Conservation (phyloP, 2,113 vertebrate species). For the Hemichromis elongatus region DNA sequence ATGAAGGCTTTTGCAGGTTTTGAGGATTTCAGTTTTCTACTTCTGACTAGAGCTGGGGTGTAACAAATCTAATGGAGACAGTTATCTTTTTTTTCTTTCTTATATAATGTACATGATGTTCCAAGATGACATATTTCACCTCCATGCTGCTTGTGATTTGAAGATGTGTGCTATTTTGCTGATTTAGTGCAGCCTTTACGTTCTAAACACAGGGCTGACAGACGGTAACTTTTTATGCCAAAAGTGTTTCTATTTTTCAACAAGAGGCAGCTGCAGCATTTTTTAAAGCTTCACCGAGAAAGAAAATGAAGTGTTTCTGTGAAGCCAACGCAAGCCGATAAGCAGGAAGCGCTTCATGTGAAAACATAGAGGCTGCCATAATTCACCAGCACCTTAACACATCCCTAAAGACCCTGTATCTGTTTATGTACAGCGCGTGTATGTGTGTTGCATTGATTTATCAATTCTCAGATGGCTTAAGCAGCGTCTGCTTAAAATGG, state of each 20-base stretch:
- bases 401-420: conserved; percentile 11
- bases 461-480: neutral
- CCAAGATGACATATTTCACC: neutral
- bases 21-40: neutral
- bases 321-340: conserved; percentile 17
- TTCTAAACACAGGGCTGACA: neutral
- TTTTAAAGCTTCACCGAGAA: neutral
- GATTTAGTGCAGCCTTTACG: neutral
- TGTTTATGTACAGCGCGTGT: neutral
- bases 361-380: conserved; percentile 42
- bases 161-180: neutral
- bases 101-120: neutral
- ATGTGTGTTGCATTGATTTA: conserved; percentile 23
- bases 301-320: neutral
- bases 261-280: neutral
- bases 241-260: neutral
- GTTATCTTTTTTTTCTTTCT: neutral
- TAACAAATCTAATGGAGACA: neutral
- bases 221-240: neutral
- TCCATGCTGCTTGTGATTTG: neutral
- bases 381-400: conserved; percentile 31
- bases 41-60: neutral
- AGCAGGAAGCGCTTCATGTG: neutral
- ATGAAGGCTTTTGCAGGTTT: neutral
- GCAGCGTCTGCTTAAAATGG: conserved; percentile 4